Evolutionary conservation across 2,797 vertebrate genomes (phyloP).

Genomic region (Esox lucius): DNA sequence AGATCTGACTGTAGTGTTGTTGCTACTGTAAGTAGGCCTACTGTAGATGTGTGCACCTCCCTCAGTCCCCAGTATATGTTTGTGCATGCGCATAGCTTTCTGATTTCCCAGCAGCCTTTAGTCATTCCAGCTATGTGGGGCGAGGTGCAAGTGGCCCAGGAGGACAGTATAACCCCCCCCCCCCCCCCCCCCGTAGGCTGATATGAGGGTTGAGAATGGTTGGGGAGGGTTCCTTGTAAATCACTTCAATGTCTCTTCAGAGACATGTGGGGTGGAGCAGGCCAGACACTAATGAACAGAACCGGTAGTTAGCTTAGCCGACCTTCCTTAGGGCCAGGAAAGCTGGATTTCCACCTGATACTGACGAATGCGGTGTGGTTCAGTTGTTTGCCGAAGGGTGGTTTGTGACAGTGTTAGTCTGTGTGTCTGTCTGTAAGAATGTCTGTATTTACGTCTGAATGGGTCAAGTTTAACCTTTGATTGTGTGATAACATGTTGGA

Average conservation of each 20-base stretch:
- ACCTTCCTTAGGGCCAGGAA: background rate
- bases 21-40: too few species aligned
- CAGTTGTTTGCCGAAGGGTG: background rate
- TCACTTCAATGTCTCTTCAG: conserved; percentile 36
- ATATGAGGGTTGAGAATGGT: conserved; percentile 13
- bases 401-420: conserved; percentile 7
- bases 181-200: background rate
- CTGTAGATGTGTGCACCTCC: background rate
- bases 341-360: background rate
- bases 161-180: too few species aligned
- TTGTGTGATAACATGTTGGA: background rate
- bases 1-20: background rate
- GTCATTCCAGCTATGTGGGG: conserved; percentile 36
- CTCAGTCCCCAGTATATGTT: background rate
- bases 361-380: background rate
- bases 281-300: conserved; percentile 22
- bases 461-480: background rate
- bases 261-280: conserved; percentile 3
- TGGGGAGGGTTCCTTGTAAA: conserved; percentile 23
- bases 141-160: conserved; percentile 23
- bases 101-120: conserved; percentile 32
- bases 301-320: background rate
- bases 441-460: conserved; percentile 5
- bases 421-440: background rate
- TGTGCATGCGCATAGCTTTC: background rate